Evolutionary conservation across 1,140 invertebrate genomes (phyloP).

Genomic region (Drosophila kohkoa): DNA sequence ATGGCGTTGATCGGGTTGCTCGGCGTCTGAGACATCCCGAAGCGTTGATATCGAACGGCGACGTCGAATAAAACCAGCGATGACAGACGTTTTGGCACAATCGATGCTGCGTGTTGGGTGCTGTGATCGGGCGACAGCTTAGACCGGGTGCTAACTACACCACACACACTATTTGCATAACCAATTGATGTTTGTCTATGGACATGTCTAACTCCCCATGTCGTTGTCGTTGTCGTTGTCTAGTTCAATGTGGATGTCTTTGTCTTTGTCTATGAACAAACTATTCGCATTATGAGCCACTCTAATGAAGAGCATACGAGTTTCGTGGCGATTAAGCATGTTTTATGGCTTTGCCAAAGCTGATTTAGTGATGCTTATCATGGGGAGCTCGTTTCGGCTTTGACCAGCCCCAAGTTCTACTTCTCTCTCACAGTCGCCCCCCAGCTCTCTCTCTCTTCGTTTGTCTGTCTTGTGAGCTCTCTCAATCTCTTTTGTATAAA

Average conservation of each 20-base stretch:
- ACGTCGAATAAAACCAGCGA: slow-evolving; percentile 45
- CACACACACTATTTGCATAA: slow-evolving; percentile 38
- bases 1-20: slow-evolving; percentile 4
- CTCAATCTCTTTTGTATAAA: slow-evolving; percentile 21
- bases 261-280: slow-evolving; percentile 19
- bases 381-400: slow-evolving; percentile 65
- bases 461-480: neutral
- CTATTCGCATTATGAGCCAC: slow-evolving; percentile 48
- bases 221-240: neutral
- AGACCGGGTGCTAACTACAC: slow-evolving; percentile 51
- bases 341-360: slow-evolving; percentile 72
- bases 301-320: slow-evolving; percentile 65
- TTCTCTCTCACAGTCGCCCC: slow-evolving; percentile 4
- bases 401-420: slow-evolving; percentile 46
- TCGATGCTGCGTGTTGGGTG: slow-evolving; percentile 10
- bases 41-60: slow-evolving; percentile 28
- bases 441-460: neutral
- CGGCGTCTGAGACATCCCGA: slow-evolving; percentile 36
- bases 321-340: slow-evolving; percentile 57
- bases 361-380: slow-evolving; percentile 79
- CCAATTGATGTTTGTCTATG: slow-evolving; percentile 41
- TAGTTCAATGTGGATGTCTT: neutral
- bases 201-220: slow-evolving; percentile 33
- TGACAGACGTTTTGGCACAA: slow-evolving; percentile 60
- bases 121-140: slow-evolving; percentile 20